Percentiles rank a stretch among this genome's conserved stretches.
Evolutionary conservation across 2,888 invertebrate genomes (phyloP).

Genomic region (Pollenia angustigena): DNA sequence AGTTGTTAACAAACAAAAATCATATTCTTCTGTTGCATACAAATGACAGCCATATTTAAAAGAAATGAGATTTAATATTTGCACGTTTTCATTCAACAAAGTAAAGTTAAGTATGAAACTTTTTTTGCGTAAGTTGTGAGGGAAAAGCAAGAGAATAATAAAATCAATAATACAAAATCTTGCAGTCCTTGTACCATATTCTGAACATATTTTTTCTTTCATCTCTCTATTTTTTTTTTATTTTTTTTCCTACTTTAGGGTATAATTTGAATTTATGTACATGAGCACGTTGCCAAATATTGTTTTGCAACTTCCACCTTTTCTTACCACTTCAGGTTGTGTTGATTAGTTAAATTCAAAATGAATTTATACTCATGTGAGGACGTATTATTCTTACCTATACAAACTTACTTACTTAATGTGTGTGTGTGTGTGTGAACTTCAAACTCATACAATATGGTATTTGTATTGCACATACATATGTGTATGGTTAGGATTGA

Average conservation of each 20-base stretch:
- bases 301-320: slow-evolving; percentile 10
- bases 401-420: no score
- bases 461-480: not conserved
- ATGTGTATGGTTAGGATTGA: no score
- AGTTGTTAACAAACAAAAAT: slow-evolving; percentile 21
- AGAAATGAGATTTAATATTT: not conserved
- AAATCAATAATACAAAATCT: slow-evolving; percentile 16
- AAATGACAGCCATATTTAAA: not conserved
- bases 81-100: slow-evolving; percentile 23
- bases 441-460: slow-evolving; percentile 3
- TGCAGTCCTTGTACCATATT: not conserved
- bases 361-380: slow-evolving; percentile 21
- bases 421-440: not conserved
- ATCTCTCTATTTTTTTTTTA: not conserved
- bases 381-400: not conserved
- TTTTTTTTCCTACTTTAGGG: slow-evolving; percentile 19
- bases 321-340: slow-evolving; percentile 25
- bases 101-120: slow-evolving; percentile 2
- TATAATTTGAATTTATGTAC: slow-evolving; percentile 18
- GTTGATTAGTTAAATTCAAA: slow-evolving; percentile 54
- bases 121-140: not conserved
- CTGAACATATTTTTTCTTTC: not conserved
- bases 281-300: slow-evolving; percentile 19
- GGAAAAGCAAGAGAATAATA: not conserved
- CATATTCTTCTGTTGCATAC: slow-evolving; percentile 22